phyloP scores from a whole-genome alignment of 2,113 vertebrate species.

The Microtus ochrogaster region DNA sequence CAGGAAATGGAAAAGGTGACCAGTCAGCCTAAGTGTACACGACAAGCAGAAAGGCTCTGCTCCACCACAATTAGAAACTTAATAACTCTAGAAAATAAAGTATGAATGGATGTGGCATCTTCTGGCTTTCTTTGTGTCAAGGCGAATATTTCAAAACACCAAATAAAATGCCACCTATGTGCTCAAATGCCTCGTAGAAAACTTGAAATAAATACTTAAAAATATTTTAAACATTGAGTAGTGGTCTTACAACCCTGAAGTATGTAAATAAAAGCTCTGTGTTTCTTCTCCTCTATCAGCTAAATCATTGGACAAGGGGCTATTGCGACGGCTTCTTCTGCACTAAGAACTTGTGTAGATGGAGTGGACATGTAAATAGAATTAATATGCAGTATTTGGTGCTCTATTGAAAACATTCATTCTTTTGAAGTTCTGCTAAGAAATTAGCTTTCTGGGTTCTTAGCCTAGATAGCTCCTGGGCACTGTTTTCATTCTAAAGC shows the following conservation, averaged over 20 bases:
- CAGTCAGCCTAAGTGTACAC: slow-evolving; percentile 4
- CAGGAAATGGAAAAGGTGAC: slow-evolving; percentile 65
- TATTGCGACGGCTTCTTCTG: neutral
- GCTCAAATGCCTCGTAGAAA: slow-evolving; percentile 3
- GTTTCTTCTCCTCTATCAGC: neutral
- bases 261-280: neutral
- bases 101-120: slow-evolving; percentile 59
- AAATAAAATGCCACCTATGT: slow-evolving; percentile 59
- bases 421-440: slow-evolving; percentile 49
- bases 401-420: slow-evolving; percentile 20
- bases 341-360: neutral
- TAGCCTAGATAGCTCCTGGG: neutral
- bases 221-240: neutral
- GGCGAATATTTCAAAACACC: slow-evolving; percentile 59
- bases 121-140: slow-evolving; percentile 41
- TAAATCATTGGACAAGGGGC: neutral
- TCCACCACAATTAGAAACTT: slow-evolving; percentile 55
- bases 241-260: slow-evolving; percentile 7
- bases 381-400: neutral
- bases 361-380: neutral
- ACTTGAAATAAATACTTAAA: neutral
- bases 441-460: neutral
- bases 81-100: slow-evolving; percentile 30
- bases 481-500: slow-evolving; percentile 48
- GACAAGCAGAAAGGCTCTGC: slow-evolving; percentile 36